These are phyloP conservation scores for Merops nubicus DNA, from an alignment of 2,113 vertebrate species.

Conservation along the genomic window DNA sequence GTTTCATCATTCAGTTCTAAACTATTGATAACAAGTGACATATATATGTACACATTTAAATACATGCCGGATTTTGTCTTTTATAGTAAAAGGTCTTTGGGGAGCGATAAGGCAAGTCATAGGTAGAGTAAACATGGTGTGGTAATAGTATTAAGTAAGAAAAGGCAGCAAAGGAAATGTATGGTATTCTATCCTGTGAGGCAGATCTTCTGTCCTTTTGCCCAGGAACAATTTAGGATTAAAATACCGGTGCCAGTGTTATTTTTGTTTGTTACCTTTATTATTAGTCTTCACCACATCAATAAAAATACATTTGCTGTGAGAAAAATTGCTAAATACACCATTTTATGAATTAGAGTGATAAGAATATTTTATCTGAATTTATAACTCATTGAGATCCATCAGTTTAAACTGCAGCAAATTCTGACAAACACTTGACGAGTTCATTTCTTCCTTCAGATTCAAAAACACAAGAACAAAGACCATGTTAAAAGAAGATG, in stretches of 20 bases:
- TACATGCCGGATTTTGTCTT: neutral
- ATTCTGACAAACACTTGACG: neutral
- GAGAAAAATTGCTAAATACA: neutral
- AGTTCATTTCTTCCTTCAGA: neutral
- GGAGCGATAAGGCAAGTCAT: neutral
- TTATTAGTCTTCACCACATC: neutral
- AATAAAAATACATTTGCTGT: neutral
- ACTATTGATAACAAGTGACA: neutral
- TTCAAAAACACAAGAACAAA: neutral
- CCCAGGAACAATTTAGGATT: neutral
- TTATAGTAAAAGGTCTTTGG: neutral
- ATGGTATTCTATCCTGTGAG: neutral
- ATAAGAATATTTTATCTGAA: neutral
- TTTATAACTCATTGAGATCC: neutral
- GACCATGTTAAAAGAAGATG: neutral
- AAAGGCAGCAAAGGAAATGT: neutral
- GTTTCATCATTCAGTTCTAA: neutral
- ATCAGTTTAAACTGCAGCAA: neutral
- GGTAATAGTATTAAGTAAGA: neutral
- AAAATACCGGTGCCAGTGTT: neutral
- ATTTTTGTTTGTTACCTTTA: neutral
- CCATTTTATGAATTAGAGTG: neutral
- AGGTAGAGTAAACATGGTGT: neutral
- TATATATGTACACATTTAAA: neutral
- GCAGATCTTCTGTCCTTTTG: neutral